Evolutionary conservation across 2,888 invertebrate species (phyloP), one percentile per base, ranked within the genome.

Genomic region (Pterobdella sp.): DNA sequence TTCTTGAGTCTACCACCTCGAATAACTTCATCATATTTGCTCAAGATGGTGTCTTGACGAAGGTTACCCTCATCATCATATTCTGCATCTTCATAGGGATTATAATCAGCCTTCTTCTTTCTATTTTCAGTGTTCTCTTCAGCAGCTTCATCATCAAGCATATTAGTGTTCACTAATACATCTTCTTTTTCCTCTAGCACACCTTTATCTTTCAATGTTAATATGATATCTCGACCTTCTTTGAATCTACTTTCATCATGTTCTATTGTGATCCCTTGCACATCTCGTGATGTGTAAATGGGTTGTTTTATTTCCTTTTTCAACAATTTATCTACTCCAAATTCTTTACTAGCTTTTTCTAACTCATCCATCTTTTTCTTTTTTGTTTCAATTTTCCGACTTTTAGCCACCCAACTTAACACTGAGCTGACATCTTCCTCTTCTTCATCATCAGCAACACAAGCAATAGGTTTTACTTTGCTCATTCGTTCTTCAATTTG

Each of bases 11-110:
- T 87, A 0, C 90, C 60, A 1, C 71, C 90, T 72, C 90, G 89
- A 73, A 94, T 90, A 84, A 94, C 94, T 80, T 94, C 94, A 83
- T 97, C 94, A 82, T 98, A 97, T 85, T 98, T 94, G 78, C 89
- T 87, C 34, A 98, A 87, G 68, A 98, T 86, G 18, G 88, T 87
- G 79, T 88, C 88, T 77, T 81, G 87, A 84, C 84, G 78, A 63
- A 81, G 73, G 80, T 85, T 84, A 65, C 87, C 87, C 78, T 84
- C 85, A 76, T 86, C 86, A 79, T 88, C 88, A 72, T 84, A 83
- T 73, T 84, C 83, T 31, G 91, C 91, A 77, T 94, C 94, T 80
- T 91, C 91, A 84, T 95, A 95, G 0, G 91, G 89, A 14, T 84
- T 84, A 76, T 86, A 85, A 60, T 87, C 85, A 1, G 89, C 88